Conservation (phyloP, 2,888 invertebrate genomes). For the Caenorhabditis sulstoni region DNA sequence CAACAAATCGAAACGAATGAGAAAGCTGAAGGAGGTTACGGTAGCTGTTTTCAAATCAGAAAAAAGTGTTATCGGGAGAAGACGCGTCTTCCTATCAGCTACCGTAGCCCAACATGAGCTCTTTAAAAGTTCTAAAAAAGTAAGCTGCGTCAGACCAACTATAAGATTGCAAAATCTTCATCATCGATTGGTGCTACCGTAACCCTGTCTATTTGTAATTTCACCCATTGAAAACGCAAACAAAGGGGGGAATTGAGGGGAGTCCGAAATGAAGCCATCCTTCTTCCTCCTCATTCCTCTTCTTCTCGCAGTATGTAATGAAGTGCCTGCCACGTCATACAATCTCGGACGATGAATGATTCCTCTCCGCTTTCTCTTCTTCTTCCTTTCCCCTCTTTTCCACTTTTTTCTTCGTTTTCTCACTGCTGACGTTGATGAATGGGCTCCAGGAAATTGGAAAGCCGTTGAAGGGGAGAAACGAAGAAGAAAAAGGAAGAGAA, state of each 20-base stretch:
- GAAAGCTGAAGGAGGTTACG: background rate
- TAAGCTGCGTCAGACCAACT: too few species aligned
- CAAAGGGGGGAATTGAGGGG: too few species aligned
- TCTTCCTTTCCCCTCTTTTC: background rate
- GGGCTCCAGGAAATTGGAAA: background rate
- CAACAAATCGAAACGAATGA: background rate
- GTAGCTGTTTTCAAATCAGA: background rate
- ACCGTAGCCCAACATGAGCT: background rate
- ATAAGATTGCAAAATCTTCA: too few species aligned
- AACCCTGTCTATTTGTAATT: too few species aligned
- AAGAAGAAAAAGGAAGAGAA: background rate
- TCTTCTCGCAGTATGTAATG: background rate
- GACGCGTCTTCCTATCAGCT: too few species aligned
- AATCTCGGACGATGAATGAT: background rate
- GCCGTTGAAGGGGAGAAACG: background rate
- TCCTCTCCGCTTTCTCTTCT: background rate
- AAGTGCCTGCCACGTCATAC: conserved; percentile 11
- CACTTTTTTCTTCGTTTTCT: background rate
- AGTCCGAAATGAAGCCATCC: too few species aligned
- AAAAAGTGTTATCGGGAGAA: too few species aligned
- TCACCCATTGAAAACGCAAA: too few species aligned
- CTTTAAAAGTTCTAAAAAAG: too few species aligned
- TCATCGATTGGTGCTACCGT: too few species aligned
- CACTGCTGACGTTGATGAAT: background rate
- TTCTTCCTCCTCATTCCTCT: background rate